Percentiles rank a stretch among this genome's conserved stretches.
These are phyloP conservation scores for Drosophila kurseongensis DNA, from an alignment of 1,140 invertebrate genomes.

Conservation along the genomic window DNA sequence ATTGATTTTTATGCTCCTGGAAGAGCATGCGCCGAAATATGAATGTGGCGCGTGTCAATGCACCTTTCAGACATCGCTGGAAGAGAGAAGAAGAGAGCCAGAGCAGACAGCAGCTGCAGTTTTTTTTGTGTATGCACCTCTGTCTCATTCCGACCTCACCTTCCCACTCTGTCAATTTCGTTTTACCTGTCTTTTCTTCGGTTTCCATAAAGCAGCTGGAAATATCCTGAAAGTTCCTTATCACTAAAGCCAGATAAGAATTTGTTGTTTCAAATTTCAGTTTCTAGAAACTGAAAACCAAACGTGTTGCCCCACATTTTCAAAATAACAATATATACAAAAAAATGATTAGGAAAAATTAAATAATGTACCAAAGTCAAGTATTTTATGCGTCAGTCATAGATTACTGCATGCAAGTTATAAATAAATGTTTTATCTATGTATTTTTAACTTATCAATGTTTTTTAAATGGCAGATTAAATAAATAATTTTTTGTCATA, in stretches of 20 bases:
- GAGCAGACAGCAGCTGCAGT: slow-evolving; percentile 62
- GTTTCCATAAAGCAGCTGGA: slow-evolving; percentile 17
- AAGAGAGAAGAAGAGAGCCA: slow-evolving; percentile 15
- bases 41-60: slow-evolving; percentile 74
- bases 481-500: too few species aligned
- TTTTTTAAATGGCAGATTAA: too few species aligned
- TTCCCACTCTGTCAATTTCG: slow-evolving; percentile 8
- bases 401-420: too few species aligned
- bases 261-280: not conserved
- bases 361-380: too few species aligned
- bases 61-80: slow-evolving; percentile 40
- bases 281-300: too few species aligned
- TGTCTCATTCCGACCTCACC: slow-evolving; percentile 1
- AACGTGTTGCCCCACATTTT: too few species aligned
- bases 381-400: too few species aligned
- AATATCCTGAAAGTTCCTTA: slow-evolving; percentile 13
- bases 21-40: slow-evolving; percentile 30
- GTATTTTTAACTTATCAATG: too few species aligned
- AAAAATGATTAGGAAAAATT: not conserved
- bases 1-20: slow-evolving; percentile 63
- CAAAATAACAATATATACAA: too few species aligned
- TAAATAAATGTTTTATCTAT: too few species aligned
- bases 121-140: slow-evolving; percentile 31
- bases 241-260: slow-evolving; percentile 17
- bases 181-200: slow-evolving; percentile 16